Conservation (phyloP, 2,797 vertebrate genomes). For the Okamejei kenojei region DNA sequence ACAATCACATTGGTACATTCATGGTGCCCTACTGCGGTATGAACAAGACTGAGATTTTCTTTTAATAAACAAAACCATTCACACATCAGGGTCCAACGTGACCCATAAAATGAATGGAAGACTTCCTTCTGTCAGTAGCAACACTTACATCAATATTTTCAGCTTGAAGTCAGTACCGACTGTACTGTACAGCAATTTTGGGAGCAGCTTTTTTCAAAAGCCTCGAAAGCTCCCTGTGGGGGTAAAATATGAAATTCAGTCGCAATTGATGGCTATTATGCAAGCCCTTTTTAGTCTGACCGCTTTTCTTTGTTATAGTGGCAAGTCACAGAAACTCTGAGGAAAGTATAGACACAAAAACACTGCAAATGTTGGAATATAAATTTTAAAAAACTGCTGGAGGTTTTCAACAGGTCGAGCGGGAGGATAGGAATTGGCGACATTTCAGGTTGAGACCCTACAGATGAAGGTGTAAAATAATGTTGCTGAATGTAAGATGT, state of each 20-base stretch:
- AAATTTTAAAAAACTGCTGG: too few species aligned
- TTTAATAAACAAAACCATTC: not conserved
- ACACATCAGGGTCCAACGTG: not conserved
- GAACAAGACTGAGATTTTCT: not conserved
- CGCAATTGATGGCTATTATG: not conserved
- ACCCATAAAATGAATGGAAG: constrained; percentile 10
- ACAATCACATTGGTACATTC: not conserved
- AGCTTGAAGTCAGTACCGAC: not conserved
- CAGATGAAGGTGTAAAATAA: too few species aligned
- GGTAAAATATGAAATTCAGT: not conserved
- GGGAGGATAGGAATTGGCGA: too few species aligned
- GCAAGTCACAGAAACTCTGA: not conserved
- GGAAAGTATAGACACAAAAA: too few species aligned
- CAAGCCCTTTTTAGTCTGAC: not conserved
- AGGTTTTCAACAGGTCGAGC: too few species aligned
- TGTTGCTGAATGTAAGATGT: too few species aligned
- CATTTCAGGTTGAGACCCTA: too few species aligned
- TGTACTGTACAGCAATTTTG: not conserved
- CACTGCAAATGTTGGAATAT: not conserved
- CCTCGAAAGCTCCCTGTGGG: not conserved
- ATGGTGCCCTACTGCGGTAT: too few species aligned
- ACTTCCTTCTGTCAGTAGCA: constrained; percentile 5
- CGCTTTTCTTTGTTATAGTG: not conserved
- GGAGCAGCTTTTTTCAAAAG: not conserved
- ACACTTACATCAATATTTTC: constrained; percentile 16